These are phyloP conservation scores for Sterrhoptilus dennistouni DNA, from an alignment of 2,113 vertebrate species.

Conservation along the genomic window DNA sequence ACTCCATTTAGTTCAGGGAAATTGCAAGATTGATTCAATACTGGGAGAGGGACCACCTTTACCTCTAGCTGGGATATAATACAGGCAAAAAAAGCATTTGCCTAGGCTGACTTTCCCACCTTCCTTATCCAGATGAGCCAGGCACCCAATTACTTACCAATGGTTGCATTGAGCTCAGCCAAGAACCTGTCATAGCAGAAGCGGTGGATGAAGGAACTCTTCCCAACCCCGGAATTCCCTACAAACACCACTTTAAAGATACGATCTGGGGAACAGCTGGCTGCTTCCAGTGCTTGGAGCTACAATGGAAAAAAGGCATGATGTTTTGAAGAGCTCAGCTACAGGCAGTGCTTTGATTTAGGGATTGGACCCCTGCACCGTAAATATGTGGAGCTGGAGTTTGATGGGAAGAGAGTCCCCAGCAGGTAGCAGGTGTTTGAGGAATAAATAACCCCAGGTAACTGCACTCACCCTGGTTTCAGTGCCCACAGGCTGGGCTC, in stretches of 20 bases:
- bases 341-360: background rate
- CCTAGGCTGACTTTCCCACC: background rate
- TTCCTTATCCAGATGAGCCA: background rate
- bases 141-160: conserved; percentile 67
- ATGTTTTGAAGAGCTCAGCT: background rate
- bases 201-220: conserved; percentile 84
- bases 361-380: background rate
- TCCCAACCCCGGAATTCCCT: conserved; percentile 83
- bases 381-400: background rate
- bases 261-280: conserved; percentile 51
- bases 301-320: background rate
- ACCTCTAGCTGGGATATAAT: background rate
- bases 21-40: background rate
- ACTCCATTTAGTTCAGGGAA: background rate
- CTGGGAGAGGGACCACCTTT: background rate
- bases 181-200: conserved; percentile 77
- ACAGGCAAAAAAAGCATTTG: background rate
- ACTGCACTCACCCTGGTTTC: conserved; percentile 46
- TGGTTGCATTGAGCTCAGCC: conserved; percentile 70
- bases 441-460: background rate
- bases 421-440: background rate
- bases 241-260: conserved; percentile 87
- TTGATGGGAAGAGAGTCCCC: background rate
- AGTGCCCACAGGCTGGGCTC: conserved; percentile 18
- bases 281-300: conserved; percentile 27